phyloP scores from a whole-genome alignment of 2,888 invertebrate genomes.

The Patella pellucida region DNA sequence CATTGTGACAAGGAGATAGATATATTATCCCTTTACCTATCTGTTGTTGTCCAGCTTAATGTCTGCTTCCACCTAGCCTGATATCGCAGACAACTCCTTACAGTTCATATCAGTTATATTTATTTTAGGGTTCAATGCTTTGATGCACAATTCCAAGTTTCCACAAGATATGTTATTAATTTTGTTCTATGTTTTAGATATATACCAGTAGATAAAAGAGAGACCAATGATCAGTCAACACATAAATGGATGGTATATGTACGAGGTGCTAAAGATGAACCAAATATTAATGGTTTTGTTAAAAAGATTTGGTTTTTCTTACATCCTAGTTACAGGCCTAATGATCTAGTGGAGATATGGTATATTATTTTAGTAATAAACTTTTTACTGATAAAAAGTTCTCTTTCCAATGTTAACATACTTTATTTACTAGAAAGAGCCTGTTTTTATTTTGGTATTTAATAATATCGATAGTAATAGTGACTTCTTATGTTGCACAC shows the following conservation, averaged over 20 bases:
- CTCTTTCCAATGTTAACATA: too few species aligned
- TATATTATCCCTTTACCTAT: too few species aligned
- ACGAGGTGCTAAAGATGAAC: constrained; percentile 78
- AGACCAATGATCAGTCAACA: constrained; percentile 78
- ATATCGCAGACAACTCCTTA: background rate
- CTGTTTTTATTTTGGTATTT: too few species aligned
- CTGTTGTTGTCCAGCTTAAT: too few species aligned
- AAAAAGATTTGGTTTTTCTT: constrained; percentile 84
- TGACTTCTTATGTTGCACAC: too few species aligned
- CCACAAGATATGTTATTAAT: too few species aligned
- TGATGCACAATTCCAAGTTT: too few species aligned
- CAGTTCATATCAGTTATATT: background rate
- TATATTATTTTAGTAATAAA: constrained; percentile 70
- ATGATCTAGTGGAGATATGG: constrained; percentile 85
- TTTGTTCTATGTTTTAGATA: constrained; percentile 45
- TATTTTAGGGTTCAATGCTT: too few species aligned
- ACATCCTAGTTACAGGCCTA: constrained; percentile 89
- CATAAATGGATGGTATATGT: constrained; percentile 94
- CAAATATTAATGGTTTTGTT: constrained; percentile 78
- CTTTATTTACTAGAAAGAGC: too few species aligned
- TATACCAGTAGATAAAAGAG: constrained; percentile 78
- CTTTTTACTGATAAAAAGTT: background rate
- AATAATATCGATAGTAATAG: too few species aligned
- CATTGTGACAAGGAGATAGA: too few species aligned
- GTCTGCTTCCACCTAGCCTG: too few species aligned